Evolutionary conservation across 2,797 vertebrate species (phyloP).

Genomic region (Pristis pectinata): DNA sequence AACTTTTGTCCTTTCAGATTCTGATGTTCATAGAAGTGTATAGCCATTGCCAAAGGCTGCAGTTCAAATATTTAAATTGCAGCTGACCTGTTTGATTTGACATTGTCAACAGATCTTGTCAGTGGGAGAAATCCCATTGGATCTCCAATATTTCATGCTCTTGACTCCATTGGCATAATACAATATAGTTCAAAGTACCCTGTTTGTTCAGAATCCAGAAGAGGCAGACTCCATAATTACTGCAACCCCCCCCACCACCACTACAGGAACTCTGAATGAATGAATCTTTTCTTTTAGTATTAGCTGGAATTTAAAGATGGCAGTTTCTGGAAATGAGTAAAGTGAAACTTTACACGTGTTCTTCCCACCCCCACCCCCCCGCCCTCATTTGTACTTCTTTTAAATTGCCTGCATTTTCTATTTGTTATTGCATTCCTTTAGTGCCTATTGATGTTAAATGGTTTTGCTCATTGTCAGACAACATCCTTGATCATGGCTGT

Average conservation of each 20-base stretch:
- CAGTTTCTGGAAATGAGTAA: neutral
- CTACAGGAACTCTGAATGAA: too few species aligned
- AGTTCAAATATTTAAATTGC: neutral
- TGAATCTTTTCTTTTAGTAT: neutral
- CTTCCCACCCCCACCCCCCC: too few species aligned
- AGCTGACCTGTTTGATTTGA: neutral
- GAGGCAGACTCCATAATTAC: neutral
- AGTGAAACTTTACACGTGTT: neutral
- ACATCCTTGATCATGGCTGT: neutral
- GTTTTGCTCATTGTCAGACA: neutral
- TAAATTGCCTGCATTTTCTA: neutral
- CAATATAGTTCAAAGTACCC: neutral
- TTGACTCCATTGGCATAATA: neutral
- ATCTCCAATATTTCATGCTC: neutral
- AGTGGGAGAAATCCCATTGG: neutral
- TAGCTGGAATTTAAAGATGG: neutral
- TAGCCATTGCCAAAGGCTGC: neutral
- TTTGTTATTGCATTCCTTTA: neutral
- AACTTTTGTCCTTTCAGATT: neutral
- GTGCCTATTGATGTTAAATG: neutral
- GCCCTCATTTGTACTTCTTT: neutral
- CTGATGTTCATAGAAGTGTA: neutral
- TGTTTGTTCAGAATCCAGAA: neutral
- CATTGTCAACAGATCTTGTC: neutral
- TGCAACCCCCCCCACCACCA: neutral